Percentiles rank a stretch among this genome's conserved stretches.
Conservation (phyloP, 2,888 invertebrate species). For the Coelinius sp. region DNA sequence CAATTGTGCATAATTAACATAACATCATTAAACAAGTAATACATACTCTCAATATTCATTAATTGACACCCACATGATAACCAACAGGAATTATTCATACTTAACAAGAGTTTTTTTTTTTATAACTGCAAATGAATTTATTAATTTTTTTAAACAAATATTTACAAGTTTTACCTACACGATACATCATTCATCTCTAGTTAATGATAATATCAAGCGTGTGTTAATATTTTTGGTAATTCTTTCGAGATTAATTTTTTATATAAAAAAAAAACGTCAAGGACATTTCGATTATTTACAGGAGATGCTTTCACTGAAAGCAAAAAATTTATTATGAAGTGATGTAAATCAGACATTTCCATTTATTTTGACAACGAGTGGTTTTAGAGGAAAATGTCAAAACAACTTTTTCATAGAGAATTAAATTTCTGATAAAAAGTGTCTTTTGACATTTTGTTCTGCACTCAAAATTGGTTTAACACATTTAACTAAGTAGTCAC, state of each 20-base stretch:
- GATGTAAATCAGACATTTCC: background rate
- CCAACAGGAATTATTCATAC: constrained; percentile 10
- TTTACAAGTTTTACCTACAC: constrained; percentile 37
- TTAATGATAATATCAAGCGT: constrained; percentile 30
- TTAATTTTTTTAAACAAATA: constrained; percentile 33
- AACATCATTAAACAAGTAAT: constrained; percentile 70
- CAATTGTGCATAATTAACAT: constrained; percentile 69
- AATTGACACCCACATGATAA: constrained; percentile 31
- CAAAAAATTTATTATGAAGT: constrained; percentile 45
- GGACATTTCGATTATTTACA: constrained; percentile 22
- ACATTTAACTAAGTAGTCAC: no score
- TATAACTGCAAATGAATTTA: constrained; percentile 34
- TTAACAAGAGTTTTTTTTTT: background rate
- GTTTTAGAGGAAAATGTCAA: no score
- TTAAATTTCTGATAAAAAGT: no score
- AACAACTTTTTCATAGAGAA: no score
- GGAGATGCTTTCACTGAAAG: constrained; percentile 62
- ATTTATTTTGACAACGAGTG: background rate
- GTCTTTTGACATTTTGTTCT: background rate
- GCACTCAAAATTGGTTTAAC: no score
- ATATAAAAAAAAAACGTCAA: constrained; percentile 13
- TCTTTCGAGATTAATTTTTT: constrained; percentile 17
- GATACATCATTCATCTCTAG: constrained; percentile 32
- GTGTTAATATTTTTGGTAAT: constrained; percentile 18
- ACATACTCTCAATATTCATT: constrained; percentile 65